Percentiles rank a stretch among this genome's conserved stretches.
phyloP scores from a whole-genome alignment of 64 coral and sea anemone genomes.

The Pocillopora damicornis region DNA sequence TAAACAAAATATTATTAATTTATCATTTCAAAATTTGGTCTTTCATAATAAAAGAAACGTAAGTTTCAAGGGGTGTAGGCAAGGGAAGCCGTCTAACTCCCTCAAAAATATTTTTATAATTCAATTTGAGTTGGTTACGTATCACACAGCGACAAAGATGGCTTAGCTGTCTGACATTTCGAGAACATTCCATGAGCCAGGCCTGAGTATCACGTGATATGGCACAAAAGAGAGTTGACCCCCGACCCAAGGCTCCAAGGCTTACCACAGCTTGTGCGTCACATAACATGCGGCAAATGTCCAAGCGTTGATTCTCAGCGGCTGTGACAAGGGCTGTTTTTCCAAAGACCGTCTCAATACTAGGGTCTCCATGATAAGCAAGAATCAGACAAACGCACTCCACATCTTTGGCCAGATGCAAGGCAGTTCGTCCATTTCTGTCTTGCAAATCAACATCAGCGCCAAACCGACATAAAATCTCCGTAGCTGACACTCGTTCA shows the following conservation, averaged over 20 bases:
- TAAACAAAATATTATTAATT: not conserved
- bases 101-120: constrained; percentile 46
- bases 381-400: constrained; percentile 59
- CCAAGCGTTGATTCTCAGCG: constrained; percentile 56
- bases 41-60: constrained; percentile 37
- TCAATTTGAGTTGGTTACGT: constrained; percentile 30
- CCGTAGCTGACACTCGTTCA: constrained; percentile 57
- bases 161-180: constrained; percentile 51
- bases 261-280: constrained; percentile 44
- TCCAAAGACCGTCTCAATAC: constrained; percentile 72
- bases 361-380: constrained; percentile 58
- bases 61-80: constrained; percentile 40
- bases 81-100: constrained; percentile 53
- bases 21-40: not conserved
- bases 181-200: constrained; percentile 42
- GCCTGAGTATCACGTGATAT: constrained; percentile 31
- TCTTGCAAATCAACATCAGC: constrained; percentile 61
- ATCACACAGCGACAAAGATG: constrained; percentile 68
- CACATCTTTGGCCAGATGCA: constrained; percentile 66
- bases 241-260: constrained; percentile 49
- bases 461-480: constrained; percentile 50
- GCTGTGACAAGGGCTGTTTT: constrained; percentile 73
- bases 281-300: constrained; percentile 42
- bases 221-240: constrained; percentile 48
- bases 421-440: constrained; percentile 49